phyloP scores from a whole-genome alignment of 2,113 vertebrate genomes.

The Taurulus bubalis region DNA sequence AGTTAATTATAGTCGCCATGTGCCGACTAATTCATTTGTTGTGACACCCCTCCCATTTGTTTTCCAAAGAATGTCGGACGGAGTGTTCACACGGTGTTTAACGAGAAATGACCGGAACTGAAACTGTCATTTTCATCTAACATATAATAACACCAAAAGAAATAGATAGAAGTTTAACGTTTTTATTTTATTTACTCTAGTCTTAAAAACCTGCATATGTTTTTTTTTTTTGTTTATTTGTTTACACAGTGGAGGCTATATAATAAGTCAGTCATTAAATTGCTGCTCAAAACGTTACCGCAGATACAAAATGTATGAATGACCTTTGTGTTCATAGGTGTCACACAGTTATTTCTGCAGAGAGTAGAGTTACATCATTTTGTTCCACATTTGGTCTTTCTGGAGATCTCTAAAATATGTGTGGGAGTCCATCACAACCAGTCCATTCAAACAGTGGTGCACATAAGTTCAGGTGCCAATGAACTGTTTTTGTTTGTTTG shows the following conservation, averaged over 20 bases:
- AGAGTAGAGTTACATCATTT: neutral
- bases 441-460: neutral
- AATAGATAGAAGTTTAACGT: no score
- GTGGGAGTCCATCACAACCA: neutral
- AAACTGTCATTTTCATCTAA: neutral
- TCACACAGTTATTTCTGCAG: neutral
- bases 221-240: neutral
- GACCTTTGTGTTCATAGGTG: neutral
- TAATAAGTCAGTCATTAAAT: neutral
- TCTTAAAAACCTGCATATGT: neutral
- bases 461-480: neutral
- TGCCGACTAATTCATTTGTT: neutral
- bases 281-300: neutral
- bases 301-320: neutral
- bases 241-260: neutral
- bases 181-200: neutral
- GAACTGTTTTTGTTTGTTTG: neutral
- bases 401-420: neutral
- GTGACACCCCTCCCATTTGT: slow-evolving; percentile 16
- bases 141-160: neutral
- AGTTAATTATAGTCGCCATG: slow-evolving; percentile 24
- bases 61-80: slow-evolving; percentile 6
- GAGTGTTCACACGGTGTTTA: slow-evolving; percentile 4
- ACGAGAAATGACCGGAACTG: neutral
- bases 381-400: neutral